Evolutionary conservation across 1,140 invertebrate species (phyloP), one percentile per base, ranked within the genome.

Genomic region (Campoletis sonorensis): DNA sequence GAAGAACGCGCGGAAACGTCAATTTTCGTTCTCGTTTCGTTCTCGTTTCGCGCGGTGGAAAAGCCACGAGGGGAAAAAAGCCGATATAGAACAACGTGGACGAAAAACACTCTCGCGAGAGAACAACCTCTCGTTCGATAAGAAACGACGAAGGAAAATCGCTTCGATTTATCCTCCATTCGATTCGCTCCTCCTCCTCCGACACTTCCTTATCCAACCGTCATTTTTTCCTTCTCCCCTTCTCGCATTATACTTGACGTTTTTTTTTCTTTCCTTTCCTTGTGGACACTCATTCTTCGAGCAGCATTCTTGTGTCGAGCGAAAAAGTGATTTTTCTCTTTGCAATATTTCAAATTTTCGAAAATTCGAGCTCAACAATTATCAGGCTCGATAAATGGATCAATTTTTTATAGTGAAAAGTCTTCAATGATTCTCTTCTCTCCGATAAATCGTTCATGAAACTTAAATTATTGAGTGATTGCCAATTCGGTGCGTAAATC

Each of bases 101-200:
- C 27, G 30, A 70, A 33, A 16, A 70, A 33, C 23, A 67, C 27
- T 67, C 64, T 67, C 23, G 26, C 64, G 58, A 67, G 64, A 67
- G 15, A 27, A 26, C 3, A 33, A 7, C 30, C 30, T 13, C 27
- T 67, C 67, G 30, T 33, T 70, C 67, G 67, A 70, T 70, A 70
- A 33, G 67, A 70, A 58, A 71, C 11, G 70, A 49, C 26, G 68
- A 40, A 67, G 71, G 71, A 73, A 72, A 73, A 67, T 61, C 40
- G 51, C 61, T 77, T 68, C 64, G 81, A 79, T 70, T 70, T 70
- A 70, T 70, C 67, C 30, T 70, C 67, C 67, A 33, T 70, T 70
- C 67, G 67, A 70, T 70, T 70, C 67, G 67, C 67, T 70, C 30
- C 30, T n/a, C 64, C 26, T 33, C 30, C 67, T 2, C 27, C 67